These are phyloP conservation scores for Collichthys lucidus DNA, from an alignment of 2,113 vertebrate species.

Conservation along the genomic window DNA sequence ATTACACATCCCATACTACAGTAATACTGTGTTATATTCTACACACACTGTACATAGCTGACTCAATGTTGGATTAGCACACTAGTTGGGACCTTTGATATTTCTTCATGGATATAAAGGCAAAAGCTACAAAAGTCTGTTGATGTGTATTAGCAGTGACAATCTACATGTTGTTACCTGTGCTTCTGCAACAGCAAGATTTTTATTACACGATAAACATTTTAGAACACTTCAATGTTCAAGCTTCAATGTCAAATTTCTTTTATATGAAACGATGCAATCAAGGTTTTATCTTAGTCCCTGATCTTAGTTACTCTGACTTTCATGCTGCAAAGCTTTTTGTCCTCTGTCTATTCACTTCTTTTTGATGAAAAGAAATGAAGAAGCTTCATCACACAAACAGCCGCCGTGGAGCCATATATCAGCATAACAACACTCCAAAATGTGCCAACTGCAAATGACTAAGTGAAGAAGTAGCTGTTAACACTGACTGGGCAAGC, in stretches of 20 bases:
- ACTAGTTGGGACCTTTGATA: neutral
- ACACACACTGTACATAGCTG: conserved; percentile 5
- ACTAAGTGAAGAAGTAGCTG: conserved; percentile 14
- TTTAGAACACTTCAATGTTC: neutral
- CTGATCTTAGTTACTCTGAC: neutral
- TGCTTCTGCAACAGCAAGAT: neutral
- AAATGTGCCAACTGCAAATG: conserved; percentile 10
- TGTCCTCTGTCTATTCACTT: neutral
- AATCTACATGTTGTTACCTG: neutral
- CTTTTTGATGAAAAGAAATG: neutral
- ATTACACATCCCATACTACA: neutral
- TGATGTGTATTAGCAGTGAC: neutral
- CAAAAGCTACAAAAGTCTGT: neutral
- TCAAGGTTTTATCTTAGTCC: neutral
- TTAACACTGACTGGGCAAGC: neutral
- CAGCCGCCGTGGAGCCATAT: neutral
- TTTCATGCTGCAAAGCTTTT: neutral
- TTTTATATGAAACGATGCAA: too few species aligned
- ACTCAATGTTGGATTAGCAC: conserved; percentile 3
- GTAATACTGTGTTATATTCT: neutral
- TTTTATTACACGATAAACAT: neutral
- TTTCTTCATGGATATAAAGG: neutral
- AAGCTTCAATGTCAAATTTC: neutral
- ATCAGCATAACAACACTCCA: conserved; percentile 5
- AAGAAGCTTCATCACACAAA: neutral